These are phyloP conservation scores for Argyresthia goedartella DNA, from an alignment of 2,888 invertebrate species.

Conservation along the genomic window DNA sequence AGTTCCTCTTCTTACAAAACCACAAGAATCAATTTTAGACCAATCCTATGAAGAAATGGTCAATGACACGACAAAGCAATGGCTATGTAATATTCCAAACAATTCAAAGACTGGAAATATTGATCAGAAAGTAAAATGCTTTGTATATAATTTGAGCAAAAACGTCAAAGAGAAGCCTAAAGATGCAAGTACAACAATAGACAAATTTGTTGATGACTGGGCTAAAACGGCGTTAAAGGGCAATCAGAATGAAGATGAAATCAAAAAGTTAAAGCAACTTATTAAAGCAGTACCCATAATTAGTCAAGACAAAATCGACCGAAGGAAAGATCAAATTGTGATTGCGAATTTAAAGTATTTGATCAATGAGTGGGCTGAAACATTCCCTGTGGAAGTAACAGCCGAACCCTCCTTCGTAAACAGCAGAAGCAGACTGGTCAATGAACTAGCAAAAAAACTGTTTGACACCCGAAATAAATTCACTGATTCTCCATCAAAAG, in stretches of 20 bases:
- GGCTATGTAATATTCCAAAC: background rate
- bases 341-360: too few relatives aligned
- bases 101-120: background rate
- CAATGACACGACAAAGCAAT: background rate
- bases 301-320: too few relatives aligned
- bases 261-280: too few relatives aligned
- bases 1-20: conserved; percentile 20
- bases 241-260: too few relatives aligned
- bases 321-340: too few relatives aligned
- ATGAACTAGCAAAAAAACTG: background rate
- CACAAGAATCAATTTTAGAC: background rate
- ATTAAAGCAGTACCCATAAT: too few relatives aligned
- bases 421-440: background rate
- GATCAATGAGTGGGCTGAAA: too few relatives aligned
- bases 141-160: background rate
- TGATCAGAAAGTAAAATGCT: background rate
- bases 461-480: background rate
- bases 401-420: too few relatives aligned
- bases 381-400: too few relatives aligned
- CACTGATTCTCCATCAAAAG: background rate
- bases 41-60: background rate
- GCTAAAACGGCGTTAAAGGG: too few relatives aligned
- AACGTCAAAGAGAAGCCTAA: background rate
- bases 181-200: background rate
- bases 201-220: too few relatives aligned